phyloP scores from a whole-genome alignment of 2,113 vertebrate genomes.

The Phaethornis superciliosus region DNA sequence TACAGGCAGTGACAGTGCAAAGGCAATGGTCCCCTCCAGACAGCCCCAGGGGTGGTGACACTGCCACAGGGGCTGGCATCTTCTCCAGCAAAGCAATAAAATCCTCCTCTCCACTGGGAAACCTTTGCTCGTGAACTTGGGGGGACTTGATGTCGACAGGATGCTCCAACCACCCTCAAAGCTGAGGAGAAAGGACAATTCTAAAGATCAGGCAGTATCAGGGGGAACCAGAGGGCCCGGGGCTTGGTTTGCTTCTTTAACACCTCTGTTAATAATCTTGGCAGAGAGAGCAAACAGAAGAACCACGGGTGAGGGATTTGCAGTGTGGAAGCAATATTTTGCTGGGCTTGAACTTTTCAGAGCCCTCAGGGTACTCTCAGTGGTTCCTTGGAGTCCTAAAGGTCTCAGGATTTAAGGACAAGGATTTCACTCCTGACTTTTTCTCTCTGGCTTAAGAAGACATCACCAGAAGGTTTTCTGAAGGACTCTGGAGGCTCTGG shows the following conservation, averaged over 20 bases:
- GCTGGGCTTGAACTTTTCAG: not conserved
- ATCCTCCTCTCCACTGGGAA: not conserved
- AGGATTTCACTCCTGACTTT: not conserved
- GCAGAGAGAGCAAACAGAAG: slow-evolving; percentile 12
- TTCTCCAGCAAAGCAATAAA: not conserved
- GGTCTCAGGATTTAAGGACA: not conserved
- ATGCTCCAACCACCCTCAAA: not conserved
- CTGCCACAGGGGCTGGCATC: rapidly evolving
- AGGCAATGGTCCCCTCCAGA: not conserved
- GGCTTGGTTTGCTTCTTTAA: not conserved
- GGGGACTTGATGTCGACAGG: not conserved
- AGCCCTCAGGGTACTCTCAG: not conserved
- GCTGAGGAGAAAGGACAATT: not conserved
- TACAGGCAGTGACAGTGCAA: not conserved
- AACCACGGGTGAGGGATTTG: not conserved
- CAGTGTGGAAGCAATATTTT: not conserved
- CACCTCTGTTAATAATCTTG: slow-evolving; percentile 24
- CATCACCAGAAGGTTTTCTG: not conserved
- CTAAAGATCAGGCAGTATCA: not conserved
- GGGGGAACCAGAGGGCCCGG: not conserved
- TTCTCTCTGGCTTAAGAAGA: not conserved
- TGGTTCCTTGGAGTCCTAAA: not conserved
- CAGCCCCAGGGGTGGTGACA: not conserved
- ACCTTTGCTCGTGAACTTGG: not conserved
- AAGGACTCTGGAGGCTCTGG: too few species aligned